Conservation (phyloP, 2,113 vertebrate genomes). For the Oophaga pumilio region DNA sequence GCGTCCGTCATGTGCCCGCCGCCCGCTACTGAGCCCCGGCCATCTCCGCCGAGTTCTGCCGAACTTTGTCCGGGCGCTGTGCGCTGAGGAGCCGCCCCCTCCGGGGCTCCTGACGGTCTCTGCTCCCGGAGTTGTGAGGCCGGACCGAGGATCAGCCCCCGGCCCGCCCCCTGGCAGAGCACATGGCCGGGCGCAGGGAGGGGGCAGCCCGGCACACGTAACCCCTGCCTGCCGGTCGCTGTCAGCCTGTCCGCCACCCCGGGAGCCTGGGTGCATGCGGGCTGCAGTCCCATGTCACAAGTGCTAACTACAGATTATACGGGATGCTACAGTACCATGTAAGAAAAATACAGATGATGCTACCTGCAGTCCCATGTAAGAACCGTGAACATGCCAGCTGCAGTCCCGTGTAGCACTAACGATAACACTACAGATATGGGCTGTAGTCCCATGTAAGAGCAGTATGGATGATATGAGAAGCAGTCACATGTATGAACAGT, state of each 20-base stretch:
- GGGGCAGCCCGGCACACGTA: constrained; percentile 40
- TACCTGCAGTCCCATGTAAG: neutral
- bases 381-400: too few relatives aligned
- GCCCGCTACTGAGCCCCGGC: constrained; percentile 26
- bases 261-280: accelerated
- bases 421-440: too few relatives aligned
- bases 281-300: neutral
- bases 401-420: too few relatives aligned
- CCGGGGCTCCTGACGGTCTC: constrained; percentile 33
- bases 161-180: constrained; percentile 58
- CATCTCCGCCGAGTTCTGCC: constrained; percentile 31
- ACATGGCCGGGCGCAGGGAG: constrained; percentile 58
- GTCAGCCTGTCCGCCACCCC: too few relatives aligned
- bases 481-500: too few relatives aligned
- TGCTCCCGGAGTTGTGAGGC: constrained; percentile 43
- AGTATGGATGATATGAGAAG: too few relatives aligned
- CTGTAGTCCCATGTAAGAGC: too few relatives aligned
- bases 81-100: constrained; percentile 43
- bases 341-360: too few relatives aligned
- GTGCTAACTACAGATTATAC: neutral
- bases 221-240: constrained; percentile 57
- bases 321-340: too few relatives aligned
- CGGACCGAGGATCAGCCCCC: constrained; percentile 48
- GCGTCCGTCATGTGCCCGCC: constrained; percentile 61
- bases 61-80: constrained; percentile 43